phyloP scores from a whole-genome alignment of 1,140 invertebrate species.

The Drosophila pachea region DNA sequence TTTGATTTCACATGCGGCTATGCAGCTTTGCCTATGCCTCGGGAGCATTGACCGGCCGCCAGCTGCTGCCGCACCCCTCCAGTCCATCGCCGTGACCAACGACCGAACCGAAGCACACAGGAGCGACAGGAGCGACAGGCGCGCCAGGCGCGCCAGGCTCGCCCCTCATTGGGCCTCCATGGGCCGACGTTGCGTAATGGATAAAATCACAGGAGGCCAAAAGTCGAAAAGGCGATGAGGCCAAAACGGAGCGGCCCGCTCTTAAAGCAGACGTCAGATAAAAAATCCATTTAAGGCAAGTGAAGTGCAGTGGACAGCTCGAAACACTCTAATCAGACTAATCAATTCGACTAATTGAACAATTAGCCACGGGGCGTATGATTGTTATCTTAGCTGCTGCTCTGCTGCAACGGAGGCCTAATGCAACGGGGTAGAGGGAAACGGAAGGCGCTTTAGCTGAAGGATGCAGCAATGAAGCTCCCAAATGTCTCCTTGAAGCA shows the following conservation, averaged over 20 bases:
- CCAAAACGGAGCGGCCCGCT: slow-evolving; percentile 10
- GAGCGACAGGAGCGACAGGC: background rate
- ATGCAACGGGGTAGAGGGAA: too few relatives aligned
- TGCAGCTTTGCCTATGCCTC: slow-evolving; percentile 41
- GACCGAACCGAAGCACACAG: background rate
- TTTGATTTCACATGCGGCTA: slow-evolving; percentile 40
- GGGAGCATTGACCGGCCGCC: slow-evolving; percentile 56
- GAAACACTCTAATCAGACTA: too few relatives aligned
- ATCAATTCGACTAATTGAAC: background rate
- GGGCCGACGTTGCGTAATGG: slow-evolving; percentile 28
- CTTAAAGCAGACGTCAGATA: slow-evolving; percentile 3
- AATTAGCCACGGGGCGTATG: background rate
- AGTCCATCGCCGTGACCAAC: too few relatives aligned
- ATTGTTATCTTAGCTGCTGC: background rate
- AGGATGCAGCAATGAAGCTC: too few relatives aligned
- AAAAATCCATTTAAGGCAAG: background rate
- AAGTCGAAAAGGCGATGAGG: slow-evolving; percentile 22
- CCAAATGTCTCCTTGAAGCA: too few relatives aligned
- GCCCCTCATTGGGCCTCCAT: background rate
- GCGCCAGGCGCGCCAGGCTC: background rate
- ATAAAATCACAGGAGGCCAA: slow-evolving; percentile 31
- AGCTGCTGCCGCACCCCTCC: slow-evolving; percentile 5
- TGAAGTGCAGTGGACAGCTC: too few relatives aligned
- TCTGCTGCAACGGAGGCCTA: too few relatives aligned
- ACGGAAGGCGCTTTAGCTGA: too few relatives aligned